phyloP scores from a whole-genome alignment of 2,113 vertebrate species.

The Danionella cerebrum region DNA sequence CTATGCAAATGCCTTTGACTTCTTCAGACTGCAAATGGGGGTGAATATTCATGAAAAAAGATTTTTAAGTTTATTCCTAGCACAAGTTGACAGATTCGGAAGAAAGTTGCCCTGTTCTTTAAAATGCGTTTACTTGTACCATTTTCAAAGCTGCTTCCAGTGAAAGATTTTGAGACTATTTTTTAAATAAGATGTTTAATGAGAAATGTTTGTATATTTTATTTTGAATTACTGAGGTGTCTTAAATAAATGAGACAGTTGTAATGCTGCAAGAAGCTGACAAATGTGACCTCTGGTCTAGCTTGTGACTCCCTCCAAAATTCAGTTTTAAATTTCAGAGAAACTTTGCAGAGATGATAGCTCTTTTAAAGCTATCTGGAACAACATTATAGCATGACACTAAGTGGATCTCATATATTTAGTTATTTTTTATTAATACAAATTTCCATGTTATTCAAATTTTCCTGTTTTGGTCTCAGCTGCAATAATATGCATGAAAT shows the following conservation, averaged over 20 bases:
- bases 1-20: background rate
- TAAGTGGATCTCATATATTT: background rate
- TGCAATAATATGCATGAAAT: conserved; percentile 64
- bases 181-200: too few relatives aligned
- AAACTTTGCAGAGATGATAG: background rate
- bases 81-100: background rate
- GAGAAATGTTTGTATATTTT: too few relatives aligned
- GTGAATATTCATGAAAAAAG: background rate
- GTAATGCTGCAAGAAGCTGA: too few relatives aligned
- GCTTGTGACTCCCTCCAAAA: too few relatives aligned
- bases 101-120: background rate
- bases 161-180: too few relatives aligned
- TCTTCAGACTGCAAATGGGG: background rate
- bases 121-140: background rate
- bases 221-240: too few relatives aligned
- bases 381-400: background rate
- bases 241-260: too few relatives aligned
- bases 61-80: background rate
- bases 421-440: background rate
- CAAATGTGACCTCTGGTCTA: too few relatives aligned
- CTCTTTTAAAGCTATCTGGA: background rate
- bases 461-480: conserved; percentile 45
- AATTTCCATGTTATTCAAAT: background rate
- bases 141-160: too few relatives aligned
- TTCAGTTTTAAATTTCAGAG: background rate